phyloP scores from a whole-genome alignment of 2,797 vertebrate genomes.

The Cryptoprocta ferox region DNA sequence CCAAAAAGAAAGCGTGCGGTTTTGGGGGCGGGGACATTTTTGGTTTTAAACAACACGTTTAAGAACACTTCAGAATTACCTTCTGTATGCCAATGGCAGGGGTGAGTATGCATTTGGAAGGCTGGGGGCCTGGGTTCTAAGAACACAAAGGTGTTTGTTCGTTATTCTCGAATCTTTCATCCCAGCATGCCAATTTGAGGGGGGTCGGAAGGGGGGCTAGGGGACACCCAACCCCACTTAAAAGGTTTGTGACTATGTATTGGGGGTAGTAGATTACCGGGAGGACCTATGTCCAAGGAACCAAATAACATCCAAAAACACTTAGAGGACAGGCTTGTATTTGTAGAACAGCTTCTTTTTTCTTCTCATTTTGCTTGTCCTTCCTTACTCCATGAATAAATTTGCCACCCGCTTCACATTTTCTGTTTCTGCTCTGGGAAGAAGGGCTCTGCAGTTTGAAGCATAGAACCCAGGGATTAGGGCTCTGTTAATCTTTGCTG shows the following conservation, averaged over 20 bases:
- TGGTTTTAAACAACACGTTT: slow-evolving; percentile 69
- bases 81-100: slow-evolving; percentile 75
- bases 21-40: slow-evolving; percentile 77
- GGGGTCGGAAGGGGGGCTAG: neutral
- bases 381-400: neutral
- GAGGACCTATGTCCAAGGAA: neutral
- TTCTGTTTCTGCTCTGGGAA: neutral
- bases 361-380: neutral
- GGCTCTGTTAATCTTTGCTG: neutral
- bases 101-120: slow-evolving; percentile 71
- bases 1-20: slow-evolving; percentile 74
- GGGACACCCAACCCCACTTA: neutral
- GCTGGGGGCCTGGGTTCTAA: neutral
- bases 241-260: neutral
- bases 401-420: neutral
- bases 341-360: neutral
- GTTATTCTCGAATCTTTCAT: neutral
- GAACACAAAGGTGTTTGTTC: neutral
- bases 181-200: neutral
- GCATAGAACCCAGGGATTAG: neutral
- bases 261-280: neutral
- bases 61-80: slow-evolving; percentile 68
- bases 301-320: neutral
- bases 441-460: neutral
- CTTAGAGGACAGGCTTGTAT: neutral